These are phyloP conservation scores for Sciurus carolinensis DNA, from an alignment of 2,797 vertebrate species.

Conservation along the genomic window DNA sequence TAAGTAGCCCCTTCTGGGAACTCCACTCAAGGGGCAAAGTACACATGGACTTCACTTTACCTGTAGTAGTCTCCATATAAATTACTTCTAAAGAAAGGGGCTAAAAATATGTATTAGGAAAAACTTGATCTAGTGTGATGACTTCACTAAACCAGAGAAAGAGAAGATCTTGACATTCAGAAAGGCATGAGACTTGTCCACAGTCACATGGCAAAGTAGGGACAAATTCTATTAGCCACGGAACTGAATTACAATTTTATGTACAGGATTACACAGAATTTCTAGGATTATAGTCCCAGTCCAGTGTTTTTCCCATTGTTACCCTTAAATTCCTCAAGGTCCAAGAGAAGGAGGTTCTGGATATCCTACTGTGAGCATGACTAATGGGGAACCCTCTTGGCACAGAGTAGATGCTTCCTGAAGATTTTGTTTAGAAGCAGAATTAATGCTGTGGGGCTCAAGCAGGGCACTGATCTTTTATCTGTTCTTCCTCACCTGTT, in stretches of 20 bases:
- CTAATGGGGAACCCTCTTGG: neutral
- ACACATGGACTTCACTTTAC: neutral
- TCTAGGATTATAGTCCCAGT: neutral
- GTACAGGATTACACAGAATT: neutral
- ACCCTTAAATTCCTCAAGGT: neutral
- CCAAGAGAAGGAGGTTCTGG: neutral
- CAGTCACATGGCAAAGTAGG: neutral
- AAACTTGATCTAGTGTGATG: neutral
- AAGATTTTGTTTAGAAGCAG: neutral
- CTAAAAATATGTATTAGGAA: constrained; percentile 26
- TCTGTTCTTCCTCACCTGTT: neutral
- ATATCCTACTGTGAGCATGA: neutral
- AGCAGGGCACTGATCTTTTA: neutral
- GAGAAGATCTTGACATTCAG: neutral
- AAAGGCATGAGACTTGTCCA: neutral
- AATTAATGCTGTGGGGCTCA: neutral
- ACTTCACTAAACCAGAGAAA: neutral
- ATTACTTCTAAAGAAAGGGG: neutral
- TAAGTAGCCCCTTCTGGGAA: neutral
- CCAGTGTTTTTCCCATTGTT: neutral
- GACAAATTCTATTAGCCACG: neutral
- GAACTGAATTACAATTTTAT: neutral
- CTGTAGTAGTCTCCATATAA: neutral
- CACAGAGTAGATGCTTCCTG: neutral
- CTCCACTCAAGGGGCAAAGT: neutral